phyloP scores from a whole-genome alignment of 2,797 vertebrate species.

The Cyclura pinguis region DNA sequence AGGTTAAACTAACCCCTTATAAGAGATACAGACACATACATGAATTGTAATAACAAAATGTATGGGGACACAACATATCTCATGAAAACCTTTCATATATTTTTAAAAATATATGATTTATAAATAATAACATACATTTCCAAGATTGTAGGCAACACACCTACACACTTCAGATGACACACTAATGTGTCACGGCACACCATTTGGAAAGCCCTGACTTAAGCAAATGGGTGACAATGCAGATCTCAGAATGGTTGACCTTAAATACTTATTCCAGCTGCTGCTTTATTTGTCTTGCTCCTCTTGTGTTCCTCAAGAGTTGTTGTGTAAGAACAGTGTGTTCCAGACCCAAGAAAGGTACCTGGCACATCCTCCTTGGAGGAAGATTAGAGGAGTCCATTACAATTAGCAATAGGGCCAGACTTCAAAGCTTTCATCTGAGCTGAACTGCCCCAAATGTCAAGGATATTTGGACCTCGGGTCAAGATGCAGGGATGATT shows the following conservation, averaged over 20 bases:
- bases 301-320: constrained; percentile 8
- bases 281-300: constrained; percentile 10
- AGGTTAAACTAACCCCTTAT: no score
- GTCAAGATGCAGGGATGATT: background rate
- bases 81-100: no score
- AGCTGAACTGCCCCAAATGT: constrained; percentile 33
- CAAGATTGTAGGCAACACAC: no score
- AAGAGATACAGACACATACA: no score
- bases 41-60: no score
- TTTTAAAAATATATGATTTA: no score
- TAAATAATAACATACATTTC: no score
- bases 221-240: background rate
- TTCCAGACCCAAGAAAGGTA: constrained; percentile 27
- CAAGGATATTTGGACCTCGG: constrained; percentile 25
- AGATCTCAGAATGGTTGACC: background rate
- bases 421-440: constrained; percentile 38
- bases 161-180: no score
- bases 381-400: constrained; percentile 33
- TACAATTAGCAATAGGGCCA: constrained; percentile 30
- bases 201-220: background rate
- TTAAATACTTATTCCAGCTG: constrained; percentile 12
- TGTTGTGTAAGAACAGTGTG: constrained; percentile 32
- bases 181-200: no score
- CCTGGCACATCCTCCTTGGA: constrained; percentile 31
- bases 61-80: no score